phyloP scores from a whole-genome alignment of 1,140 invertebrate genomes.

The Mactra quadrangularis region DNA sequence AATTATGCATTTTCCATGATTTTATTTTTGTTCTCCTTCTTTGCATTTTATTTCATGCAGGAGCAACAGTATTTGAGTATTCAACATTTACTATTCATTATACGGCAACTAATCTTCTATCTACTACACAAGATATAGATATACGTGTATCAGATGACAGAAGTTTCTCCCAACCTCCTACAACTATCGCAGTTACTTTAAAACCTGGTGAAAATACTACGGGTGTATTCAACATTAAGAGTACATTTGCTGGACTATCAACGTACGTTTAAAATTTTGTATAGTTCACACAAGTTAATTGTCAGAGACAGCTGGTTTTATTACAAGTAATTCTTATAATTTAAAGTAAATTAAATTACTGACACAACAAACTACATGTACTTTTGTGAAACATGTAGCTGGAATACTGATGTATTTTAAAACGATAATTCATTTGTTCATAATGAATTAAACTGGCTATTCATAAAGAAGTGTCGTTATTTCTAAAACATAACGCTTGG shows the following conservation, averaged over 20 bases:
- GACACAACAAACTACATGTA: no score
- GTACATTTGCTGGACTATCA: slow-evolving; percentile 12
- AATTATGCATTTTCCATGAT: no score
- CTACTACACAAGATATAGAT: slow-evolving; percentile 40
- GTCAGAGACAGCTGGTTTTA: neutral
- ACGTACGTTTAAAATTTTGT: slow-evolving; percentile 24
- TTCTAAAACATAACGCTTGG: no score
- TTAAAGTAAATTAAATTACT: neutral
- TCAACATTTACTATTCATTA: slow-evolving; percentile 3
- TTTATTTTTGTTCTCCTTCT: no score
- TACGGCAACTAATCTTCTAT: slow-evolving; percentile 8
- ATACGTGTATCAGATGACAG: slow-evolving; percentile 28
- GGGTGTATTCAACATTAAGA: slow-evolving; percentile 19
- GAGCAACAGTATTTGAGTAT: slow-evolving; percentile 33
- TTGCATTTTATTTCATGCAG: slow-evolving; percentile 1
- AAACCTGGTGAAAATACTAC: slow-evolving; percentile 39
- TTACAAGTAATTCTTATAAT: neutral
- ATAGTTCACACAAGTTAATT: neutral
- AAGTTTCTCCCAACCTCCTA: slow-evolving; percentile 31
- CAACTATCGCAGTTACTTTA: slow-evolving; percentile 6
- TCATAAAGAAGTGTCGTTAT: no score
- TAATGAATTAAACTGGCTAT: no score
- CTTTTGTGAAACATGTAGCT: no score
- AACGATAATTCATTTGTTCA: no score
- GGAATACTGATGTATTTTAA: no score